A percentile compares a stretch with the other conserved stretches of the same genome.
phyloP scores from a whole-genome alignment of 2,113 vertebrate species.

The Piaya cayana region DNA sequence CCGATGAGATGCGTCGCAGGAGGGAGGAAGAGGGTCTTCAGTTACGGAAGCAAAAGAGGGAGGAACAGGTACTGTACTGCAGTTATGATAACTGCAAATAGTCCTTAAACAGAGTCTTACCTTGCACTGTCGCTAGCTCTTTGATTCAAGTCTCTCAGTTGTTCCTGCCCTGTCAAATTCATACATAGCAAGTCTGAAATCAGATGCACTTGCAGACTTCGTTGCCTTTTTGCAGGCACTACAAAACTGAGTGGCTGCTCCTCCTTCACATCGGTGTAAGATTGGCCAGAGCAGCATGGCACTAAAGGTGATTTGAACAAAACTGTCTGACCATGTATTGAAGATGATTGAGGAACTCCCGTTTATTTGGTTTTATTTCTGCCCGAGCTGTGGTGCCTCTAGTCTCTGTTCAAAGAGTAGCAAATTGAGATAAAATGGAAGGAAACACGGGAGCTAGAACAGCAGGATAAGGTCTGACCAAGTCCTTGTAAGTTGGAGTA shows the following conservation, averaged over 20 bases:
- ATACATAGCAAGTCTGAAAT: not conserved
- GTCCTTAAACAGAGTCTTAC: not conserved
- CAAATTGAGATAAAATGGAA: not conserved
- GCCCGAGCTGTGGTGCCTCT: not conserved
- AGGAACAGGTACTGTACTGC: constrained; percentile 85
- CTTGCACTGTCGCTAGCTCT: not conserved
- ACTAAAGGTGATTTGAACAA: not conserved
- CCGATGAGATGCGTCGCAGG: constrained; percentile 96
- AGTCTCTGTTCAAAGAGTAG: not conserved
- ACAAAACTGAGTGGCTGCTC: not conserved
- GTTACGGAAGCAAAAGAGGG: constrained; percentile 95
- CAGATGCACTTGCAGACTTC: not conserved
- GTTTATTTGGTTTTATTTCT: not conserved
- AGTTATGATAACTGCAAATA: not conserved
- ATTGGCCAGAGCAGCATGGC: not conserved
- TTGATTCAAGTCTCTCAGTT: not conserved
- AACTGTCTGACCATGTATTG: not conserved
- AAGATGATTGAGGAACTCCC: not conserved
- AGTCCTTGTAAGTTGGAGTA: not conserved
- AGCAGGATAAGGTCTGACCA: not conserved
- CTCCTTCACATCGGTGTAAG: not conserved
- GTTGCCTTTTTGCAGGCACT: not conserved
- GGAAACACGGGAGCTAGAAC: not conserved
- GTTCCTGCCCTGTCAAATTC: not conserved
- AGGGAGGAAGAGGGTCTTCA: constrained; percentile 96